Evolutionary conservation across 2,113 vertebrate species (phyloP).

Genomic region (Cyprinodon brontotheroides): DNA sequence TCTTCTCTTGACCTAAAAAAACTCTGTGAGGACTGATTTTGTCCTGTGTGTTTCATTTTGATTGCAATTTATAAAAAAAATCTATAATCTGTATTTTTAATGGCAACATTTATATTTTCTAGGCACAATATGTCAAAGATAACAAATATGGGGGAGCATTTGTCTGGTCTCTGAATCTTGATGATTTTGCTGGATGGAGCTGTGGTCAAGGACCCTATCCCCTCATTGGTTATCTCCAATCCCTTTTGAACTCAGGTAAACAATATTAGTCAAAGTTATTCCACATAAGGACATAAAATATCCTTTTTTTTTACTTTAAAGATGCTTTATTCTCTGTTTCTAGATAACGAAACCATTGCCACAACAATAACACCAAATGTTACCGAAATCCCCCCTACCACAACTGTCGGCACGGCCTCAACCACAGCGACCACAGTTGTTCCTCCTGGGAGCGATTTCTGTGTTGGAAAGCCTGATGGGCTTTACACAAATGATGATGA

Average conservation of each 20-base stretch:
- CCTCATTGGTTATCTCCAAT: slow-evolving; percentile 73
- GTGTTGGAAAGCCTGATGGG: slow-evolving; percentile 44
- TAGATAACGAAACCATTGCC: slow-evolving; percentile 38
- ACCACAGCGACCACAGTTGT: slow-evolving; percentile 8
- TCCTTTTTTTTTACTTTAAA: not conserved
- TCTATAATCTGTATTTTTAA: not conserved
- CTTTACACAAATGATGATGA: slow-evolving; percentile 45
- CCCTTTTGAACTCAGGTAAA: slow-evolving; percentile 66
- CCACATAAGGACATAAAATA: not conserved
- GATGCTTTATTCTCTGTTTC: not conserved
- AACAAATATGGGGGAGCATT: slow-evolving; percentile 81
- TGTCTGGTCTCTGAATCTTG: slow-evolving; percentile 82
- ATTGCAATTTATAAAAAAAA: not conserved
- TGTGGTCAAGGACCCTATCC: slow-evolving; percentile 79
- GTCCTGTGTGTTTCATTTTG: no score
- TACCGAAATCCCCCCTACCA: not conserved
- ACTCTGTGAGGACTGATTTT: no score
- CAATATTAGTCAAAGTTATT: not conserved
- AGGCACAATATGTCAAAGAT: slow-evolving; percentile 79
- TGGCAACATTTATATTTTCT: not conserved
- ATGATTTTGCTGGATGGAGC: slow-evolving; percentile 82
- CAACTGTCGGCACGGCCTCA: not conserved
- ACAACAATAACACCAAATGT: slow-evolving; percentile 12
- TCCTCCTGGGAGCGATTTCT: slow-evolving; percentile 50
- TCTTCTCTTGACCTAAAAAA: no score